Conservation (phyloP, 2,888 invertebrate genomes). For the Maniola hyperantus region DNA sequence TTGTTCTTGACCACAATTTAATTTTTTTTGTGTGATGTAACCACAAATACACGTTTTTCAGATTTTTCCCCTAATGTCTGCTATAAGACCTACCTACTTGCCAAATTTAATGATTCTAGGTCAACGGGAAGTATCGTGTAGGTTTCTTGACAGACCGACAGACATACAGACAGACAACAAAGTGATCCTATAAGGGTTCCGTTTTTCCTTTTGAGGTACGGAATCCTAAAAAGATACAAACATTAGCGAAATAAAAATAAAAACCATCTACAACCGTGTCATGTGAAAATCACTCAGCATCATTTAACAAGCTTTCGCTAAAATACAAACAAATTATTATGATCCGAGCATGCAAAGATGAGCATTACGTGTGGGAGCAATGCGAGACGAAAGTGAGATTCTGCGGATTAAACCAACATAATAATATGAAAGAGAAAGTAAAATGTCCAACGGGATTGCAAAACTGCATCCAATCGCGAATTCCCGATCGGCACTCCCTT, state of each 20-base stretch:
- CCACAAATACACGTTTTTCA: no score
- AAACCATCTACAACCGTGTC: background rate
- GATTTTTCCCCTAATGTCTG: no score
- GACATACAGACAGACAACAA: no score
- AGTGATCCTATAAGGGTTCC: no score
- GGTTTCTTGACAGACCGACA: no score
- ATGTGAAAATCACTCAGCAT: conserved; percentile 17
- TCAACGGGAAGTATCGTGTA: no score
- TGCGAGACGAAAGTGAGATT: conserved; percentile 49
- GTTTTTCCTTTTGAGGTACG: no score
- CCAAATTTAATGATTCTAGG: no score
- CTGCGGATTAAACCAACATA: conserved; percentile 42
- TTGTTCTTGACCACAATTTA: no score
- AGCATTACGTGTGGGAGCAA: conserved; percentile 45
- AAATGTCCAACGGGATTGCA: conserved; percentile 42
- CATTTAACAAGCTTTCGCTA: conserved; percentile 35
- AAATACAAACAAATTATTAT: conserved; percentile 33
- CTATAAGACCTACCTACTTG: no score
- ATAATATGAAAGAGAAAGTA: conserved; percentile 46
- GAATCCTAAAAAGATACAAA: background rate
- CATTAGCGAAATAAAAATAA: background rate
- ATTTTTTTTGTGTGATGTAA: no score
- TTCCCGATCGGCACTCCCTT: conserved; percentile 1
- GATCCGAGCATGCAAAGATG: conserved; percentile 43
- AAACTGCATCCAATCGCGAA: conserved; percentile 4